Evolutionary conservation across 1,140 invertebrate genomes (phyloP).

Genomic region (Nasonia longicornis): DNA sequence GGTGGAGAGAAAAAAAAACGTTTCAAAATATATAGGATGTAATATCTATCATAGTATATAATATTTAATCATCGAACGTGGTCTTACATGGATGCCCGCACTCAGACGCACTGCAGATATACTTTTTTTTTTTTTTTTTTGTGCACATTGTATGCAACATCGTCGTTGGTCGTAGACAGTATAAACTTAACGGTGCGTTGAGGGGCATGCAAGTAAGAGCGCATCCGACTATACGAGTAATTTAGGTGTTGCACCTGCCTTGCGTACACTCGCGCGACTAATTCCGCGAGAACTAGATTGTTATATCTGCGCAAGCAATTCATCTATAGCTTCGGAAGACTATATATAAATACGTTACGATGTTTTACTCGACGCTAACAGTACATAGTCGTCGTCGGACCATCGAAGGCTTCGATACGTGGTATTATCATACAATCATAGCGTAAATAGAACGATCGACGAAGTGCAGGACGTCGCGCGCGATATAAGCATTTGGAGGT

Average conservation of each 20-base stretch:
- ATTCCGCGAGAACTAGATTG: slow-evolving; percentile 12
- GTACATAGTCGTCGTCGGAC: neutral
- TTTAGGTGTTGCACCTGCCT: slow-evolving; percentile 56
- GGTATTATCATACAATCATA: neutral
- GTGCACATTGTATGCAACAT: neutral
- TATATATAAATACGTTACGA: neutral
- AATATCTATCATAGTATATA: slow-evolving; percentile 21
- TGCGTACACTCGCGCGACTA: slow-evolving; percentile 55
- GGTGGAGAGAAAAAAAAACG: neutral
- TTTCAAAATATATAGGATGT: slow-evolving; percentile 20
- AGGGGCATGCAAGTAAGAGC: slow-evolving; percentile 69
- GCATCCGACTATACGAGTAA: slow-evolving; percentile 58
- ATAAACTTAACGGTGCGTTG: slow-evolving; percentile 55
- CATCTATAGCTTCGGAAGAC: slow-evolving; percentile 8
- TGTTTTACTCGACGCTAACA: too few relatives aligned
- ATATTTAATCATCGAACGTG: slow-evolving; percentile 52
- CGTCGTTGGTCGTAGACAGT: slow-evolving; percentile 30
- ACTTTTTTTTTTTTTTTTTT: slow-evolving; percentile 20
- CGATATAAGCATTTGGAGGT: neutral
- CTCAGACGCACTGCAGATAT: slow-evolving; percentile 57
- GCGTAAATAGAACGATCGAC: neutral
- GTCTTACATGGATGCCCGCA: slow-evolving; percentile 65
- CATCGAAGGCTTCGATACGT: neutral
- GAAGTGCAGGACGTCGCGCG: neutral
- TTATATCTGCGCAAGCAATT: neutral